Base-by-base conservation (phyloP, 2,888 invertebrate genomes). In the Drosophila maculinotata region DNA sequence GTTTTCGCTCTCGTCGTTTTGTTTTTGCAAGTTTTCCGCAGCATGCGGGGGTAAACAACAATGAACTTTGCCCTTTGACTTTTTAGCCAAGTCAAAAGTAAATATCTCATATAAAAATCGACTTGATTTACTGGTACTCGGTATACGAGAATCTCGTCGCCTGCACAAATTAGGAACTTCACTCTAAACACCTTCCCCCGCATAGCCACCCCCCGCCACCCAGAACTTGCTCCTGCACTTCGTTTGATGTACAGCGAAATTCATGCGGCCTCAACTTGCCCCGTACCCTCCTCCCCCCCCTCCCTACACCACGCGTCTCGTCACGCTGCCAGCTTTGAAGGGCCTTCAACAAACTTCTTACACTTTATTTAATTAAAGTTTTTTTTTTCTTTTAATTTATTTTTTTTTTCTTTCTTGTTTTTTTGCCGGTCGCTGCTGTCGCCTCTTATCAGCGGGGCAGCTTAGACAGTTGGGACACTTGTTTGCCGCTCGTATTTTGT, bases 331-430 rank as follows among this genome's bases (percentile, higher is more conserved):
- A 64, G 68, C 80, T 73, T 73, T 76, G 70, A 68, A 69, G 79
- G 67, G 42, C 65, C 72, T 54, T 69, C 69, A 69, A 69, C 79
- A 80, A 81, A 76, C 74, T 86, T 83, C 81, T 83, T 82, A 77
- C 78, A 81, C 80, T 82, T 82, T 82, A 82, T 82, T 82, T 82
- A 82, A 82, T 82, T 82, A 82, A 82, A 82, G 86, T 86, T 86
- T 65, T 65, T 69, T 70, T 26, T 15, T 44, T 54, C 30, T 33
- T 31, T 38, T 70, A 52, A 57, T 69, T 56, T 62, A 42, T 53
- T 45, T 49, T 49, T 33, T 41, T 31, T 35, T 36, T 51, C 44
- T 35, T n/a, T 33, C 33, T 76, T 54, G 59, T 56, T 59, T 71
- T 52, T 65, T 49, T 59, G 51, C 63, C 57, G 51, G 73, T 72